Evolutionary conservation across 2,113 vertebrate species (phyloP).

Genomic region (Cinclus mexicanus): DNA sequence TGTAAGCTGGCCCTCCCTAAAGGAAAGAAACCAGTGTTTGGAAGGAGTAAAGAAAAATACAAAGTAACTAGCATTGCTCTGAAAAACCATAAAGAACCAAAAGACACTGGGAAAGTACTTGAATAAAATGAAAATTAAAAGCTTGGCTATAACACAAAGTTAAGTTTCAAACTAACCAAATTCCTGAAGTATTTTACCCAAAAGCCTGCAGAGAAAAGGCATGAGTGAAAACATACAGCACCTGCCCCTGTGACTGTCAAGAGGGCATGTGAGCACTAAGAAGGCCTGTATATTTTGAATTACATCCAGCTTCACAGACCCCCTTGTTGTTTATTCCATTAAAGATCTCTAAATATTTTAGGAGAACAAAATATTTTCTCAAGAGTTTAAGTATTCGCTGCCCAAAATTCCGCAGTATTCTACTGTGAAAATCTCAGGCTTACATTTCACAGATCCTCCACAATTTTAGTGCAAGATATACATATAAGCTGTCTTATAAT

Average conservation of each 20-base stretch:
- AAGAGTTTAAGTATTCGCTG: neutral
- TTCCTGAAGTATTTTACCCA: neutral
- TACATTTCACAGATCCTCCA: neutral
- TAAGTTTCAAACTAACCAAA: neutral
- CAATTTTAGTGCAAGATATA: neutral
- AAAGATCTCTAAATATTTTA: neutral
- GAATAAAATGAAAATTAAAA: neutral
- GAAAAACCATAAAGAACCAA: neutral
- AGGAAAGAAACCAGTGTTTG: slow-evolving; percentile 34
- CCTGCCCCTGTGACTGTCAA: neutral
- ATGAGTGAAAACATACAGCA: neutral
- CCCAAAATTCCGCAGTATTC: neutral
- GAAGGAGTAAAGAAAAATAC: neutral
- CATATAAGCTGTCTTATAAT: neutral
- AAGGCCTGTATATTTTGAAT: neutral
- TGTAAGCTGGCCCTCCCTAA: slow-evolving; percentile 96
- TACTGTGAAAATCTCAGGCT: neutral
- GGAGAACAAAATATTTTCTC: neutral
- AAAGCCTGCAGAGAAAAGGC: neutral
- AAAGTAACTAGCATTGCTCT: neutral
- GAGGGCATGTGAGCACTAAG: neutral
- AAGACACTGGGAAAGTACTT: neutral
- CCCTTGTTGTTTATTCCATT: neutral
- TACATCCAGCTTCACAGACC: neutral
- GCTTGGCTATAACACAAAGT: neutral